Evolutionary conservation across 2,113 vertebrate genomes (phyloP), one percentile per base, ranked within the genome.

Genomic region (Machaerirhynchus nigripectus): DNA sequence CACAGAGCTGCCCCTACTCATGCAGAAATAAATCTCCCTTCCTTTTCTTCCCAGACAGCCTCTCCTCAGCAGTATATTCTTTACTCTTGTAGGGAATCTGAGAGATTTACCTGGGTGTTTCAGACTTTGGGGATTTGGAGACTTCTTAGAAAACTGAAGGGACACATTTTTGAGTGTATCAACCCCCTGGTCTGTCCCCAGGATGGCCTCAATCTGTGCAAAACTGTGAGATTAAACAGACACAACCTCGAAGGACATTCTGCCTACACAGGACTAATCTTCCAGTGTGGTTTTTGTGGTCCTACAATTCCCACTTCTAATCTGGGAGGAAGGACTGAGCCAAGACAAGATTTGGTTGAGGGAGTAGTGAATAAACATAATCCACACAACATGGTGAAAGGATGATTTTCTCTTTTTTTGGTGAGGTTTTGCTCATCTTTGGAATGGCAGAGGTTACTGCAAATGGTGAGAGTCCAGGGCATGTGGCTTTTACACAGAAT

Each of bases 1-100:
- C 47, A 56, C 0, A 2, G 13, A 49, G 28, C 35, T 76, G 52
- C 42, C 92, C 35, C 33, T 76, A 4, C 56, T 30, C 26, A 9
- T 28, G 40, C 44, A 82, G 47, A 85, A 95, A 93, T 79, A 82
- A 91, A 90, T 90, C 20, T 85, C 9, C 20, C 14, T 82, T 63
- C 33, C n/a, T 79, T 71, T 79, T 24, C 61, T 44, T 40, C n/a
- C 44, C 39, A 59, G 42, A 31, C 26, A 95, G 33, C 27, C 16
- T 80, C 35, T 71, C 44, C 75, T 79, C 52, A 85, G 47, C 53
- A 31, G 27, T 7, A 19, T 15, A 64, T 76, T 73, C 57, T n/a
- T 75, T 76, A 64, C 10, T 60, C 19, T 37, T 79, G 23, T 13
- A 35, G 40, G 39, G 11, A 55, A 8, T 33, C n/a, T 15, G 30